Evolutionary conservation across 2,113 vertebrate species (phyloP), one percentile per base, ranked within the genome.

Genomic region (Aphelocoma coerulescens): DNA sequence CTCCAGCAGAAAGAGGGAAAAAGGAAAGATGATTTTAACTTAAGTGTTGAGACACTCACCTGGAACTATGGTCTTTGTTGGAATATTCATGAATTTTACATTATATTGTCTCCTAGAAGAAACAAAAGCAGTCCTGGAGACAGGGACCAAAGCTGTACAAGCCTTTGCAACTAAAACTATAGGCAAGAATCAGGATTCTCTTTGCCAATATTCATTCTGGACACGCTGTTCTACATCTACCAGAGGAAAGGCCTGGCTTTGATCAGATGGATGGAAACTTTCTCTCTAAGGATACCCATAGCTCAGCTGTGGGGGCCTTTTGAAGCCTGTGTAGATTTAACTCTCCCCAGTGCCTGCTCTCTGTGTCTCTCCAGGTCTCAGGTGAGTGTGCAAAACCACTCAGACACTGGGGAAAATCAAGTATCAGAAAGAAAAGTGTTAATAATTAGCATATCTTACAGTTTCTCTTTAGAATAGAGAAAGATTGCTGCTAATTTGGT

Each of bases 121-220:
- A 92, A 61, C 0, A 75, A 69, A 88, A 59, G 3, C 9, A 46
- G 20, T 59, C 14, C 11, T 57, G 44, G 23, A 79, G 13, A 17
- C 6, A 76, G 9, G 3, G 10, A 41, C 9, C 10, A 79, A 93
- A 95, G 7, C 4, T 37, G 6, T 32, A 57, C 11, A 67, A 74
- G 9, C 4, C 16, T 85, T 80, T 85, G 22, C 6, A 48, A 32
- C 32, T 8, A 35, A 76, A 55, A 71, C 7, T 1, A 2, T 6
- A 24, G 11, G 11, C 0, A 0, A 92, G 30, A 49, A 93, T 72
- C 19, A 26, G 37, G 11, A 2, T 32, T 10, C 3, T 10, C 13
- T 37, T 62, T 77, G n/a, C 24, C 32, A 39, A 0, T 35, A 10
- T 18, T 51, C 11, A 57, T 84, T 51, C 58, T n/a, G 16, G 22